Conservation (phyloP, 2,797 vertebrate species). For the Schizopygopsis malacanthus region DNA sequence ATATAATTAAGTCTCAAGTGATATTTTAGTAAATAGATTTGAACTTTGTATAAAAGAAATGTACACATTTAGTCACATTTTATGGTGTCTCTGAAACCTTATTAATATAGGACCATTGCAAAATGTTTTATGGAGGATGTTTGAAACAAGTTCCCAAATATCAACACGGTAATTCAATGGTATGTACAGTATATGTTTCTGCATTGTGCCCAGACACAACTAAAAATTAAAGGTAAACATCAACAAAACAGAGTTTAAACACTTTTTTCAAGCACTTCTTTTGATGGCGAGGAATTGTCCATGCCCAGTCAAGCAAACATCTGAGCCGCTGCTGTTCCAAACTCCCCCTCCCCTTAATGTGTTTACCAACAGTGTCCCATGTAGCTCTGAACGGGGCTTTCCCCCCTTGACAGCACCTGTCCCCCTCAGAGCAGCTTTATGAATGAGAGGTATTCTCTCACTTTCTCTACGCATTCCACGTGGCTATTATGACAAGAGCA, state of each 20-base stretch:
- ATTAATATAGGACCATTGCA: neutral
- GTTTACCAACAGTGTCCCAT: constrained; percentile 52
- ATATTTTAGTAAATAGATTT: no score
- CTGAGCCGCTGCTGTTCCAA: constrained; percentile 40
- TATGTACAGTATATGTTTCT: neutral
- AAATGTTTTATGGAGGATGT: neutral
- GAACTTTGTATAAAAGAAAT: no score
- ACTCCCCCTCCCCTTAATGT: constrained; percentile 21
- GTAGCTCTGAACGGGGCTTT: neutral
- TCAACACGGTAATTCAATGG: neutral
- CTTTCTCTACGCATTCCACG: constrained; percentile 64
- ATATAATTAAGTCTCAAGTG: no score
- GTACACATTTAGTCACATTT: no score
- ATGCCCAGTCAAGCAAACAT: constrained; percentile 60
- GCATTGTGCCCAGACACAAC: neutral
- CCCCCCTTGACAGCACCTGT: constrained; percentile 61
- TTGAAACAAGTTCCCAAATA: neutral
- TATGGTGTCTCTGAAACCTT: neutral
- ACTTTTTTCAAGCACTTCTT: neutral
- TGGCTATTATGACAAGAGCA: constrained; percentile 67
- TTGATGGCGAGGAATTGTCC: neutral
- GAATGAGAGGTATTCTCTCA: constrained; percentile 63
- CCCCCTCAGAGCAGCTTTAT: constrained; percentile 57
- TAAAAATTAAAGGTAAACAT: neutral
- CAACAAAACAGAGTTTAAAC: neutral